A percentile compares a stretch with the other conserved stretches of the same genome.
phyloP scores from a whole-genome alignment of 2,113 vertebrate genomes.

The Erinaceus europaeus region DNA sequence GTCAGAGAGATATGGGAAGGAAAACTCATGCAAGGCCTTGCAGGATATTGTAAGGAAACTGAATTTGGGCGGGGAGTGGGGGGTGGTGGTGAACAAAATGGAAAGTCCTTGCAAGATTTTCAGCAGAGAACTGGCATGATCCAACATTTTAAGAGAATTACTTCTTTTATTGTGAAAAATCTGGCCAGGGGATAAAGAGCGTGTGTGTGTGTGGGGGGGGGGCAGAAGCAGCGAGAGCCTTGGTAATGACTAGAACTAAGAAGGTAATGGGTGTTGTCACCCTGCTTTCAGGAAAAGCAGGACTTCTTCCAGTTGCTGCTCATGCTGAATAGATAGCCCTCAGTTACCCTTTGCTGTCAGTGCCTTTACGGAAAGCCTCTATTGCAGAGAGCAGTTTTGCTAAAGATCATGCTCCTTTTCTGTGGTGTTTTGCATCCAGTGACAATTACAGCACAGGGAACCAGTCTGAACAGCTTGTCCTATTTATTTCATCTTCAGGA shows the following conservation, averaged over 20 bases:
- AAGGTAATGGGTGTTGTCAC: no score
- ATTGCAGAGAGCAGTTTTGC: not conserved
- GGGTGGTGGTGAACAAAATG: not conserved
- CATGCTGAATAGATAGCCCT: no score
- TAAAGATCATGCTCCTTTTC: not conserved
- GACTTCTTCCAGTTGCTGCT: not conserved
- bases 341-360: no score
- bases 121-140: not conserved
- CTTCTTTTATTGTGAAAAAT: no score
- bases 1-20: not conserved
- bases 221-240: not conserved
- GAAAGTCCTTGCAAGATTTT: not conserved
- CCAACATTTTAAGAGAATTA: no score
- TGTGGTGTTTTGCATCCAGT: not conserved
- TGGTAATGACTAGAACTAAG: not conserved
- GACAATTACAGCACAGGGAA: not conserved
- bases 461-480: not conserved
- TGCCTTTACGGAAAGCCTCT: no score
- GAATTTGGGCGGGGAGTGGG: not conserved
- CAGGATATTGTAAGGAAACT: not conserved
- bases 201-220: no score
- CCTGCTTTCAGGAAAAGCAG: not conserved
- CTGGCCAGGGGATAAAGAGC: no score
- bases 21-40: not conserved
- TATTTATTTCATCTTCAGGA: not conserved